Evolutionary conservation across 2,888 invertebrate species (phyloP), one percentile per base, ranked within the genome.

Genomic region (Acleris emargana): DNA sequence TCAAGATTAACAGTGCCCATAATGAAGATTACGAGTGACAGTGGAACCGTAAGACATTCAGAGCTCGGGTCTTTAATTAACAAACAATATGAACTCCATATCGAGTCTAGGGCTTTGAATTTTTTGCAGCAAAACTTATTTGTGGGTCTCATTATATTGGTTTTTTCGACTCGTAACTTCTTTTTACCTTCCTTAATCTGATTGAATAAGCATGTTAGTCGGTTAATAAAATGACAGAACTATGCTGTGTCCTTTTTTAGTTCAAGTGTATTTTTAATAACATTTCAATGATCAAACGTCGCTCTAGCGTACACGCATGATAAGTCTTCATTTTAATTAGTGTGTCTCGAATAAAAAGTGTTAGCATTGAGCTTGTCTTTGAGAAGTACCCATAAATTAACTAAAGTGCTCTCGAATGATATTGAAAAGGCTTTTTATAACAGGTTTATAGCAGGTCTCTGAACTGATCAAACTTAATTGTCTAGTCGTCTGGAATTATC

Each of bases 151-250:
- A 20, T 45, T 61, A 20, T 38, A 52, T 47, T 66, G 55, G 61
- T n/a, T 51, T 45, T 25, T 58, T 42, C 25, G 18, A 42, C 22
- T 32, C 22, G 22, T 59, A 62, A 61, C 68, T 67, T 62, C 53
- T 71, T 66, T 64, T 67, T 70, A 38, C 69, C 68, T 72, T 69
- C 73, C 72, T 72, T 75, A 76, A 82, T 81, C 79, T 74, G 78
- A 82, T 80, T 74, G 76, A 75, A 70, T 75, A 73, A 79, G 76
- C 77, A 79, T 83, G 79, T 75, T 74, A 79, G 82, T 80, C 69
- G 62, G 69, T 76, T 79, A 80, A 76, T 76, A 73, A 73, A 69
- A 70, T 69, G 76, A 79, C 79, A 69, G 73, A 69, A 60, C 69
- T 78, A 68, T 63, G 69, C 78, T 78, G 80, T 76, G 74, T 25